Percentiles rank a stretch among this genome's conserved stretches.
Conservation (phyloP, 2,113 vertebrate species). For the Passer domesticus region DNA sequence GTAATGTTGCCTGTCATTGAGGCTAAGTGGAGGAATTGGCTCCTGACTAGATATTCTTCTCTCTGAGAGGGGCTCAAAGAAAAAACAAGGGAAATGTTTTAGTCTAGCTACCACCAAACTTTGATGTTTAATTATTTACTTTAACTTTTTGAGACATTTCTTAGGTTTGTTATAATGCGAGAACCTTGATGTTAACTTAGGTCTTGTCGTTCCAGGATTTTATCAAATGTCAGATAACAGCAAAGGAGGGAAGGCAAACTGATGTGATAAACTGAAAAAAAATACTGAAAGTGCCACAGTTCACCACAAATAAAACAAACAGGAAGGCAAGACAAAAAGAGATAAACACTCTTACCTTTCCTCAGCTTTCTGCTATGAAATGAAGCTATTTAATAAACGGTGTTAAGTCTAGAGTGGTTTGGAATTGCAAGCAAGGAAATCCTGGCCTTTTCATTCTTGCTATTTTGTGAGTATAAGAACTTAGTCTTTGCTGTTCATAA, state of each 20-base stretch:
- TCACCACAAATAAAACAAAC: not conserved
- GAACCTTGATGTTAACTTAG: not conserved
- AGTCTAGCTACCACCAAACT: not conserved
- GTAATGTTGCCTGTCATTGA: not conserved
- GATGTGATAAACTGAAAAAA: not conserved
- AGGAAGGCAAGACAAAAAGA: not conserved
- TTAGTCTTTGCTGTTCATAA: not conserved
- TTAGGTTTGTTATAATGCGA: not conserved
- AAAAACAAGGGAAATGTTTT: not conserved
- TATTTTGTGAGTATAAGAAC: not conserved
- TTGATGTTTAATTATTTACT: not conserved
- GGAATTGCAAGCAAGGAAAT: not conserved
- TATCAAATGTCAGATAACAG: not conserved
- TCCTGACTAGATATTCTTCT: not conserved
- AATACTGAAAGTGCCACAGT: not conserved
- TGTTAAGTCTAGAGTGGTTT: not conserved
- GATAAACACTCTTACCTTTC: not conserved
- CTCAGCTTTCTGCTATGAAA: not conserved
- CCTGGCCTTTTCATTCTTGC: not conserved
- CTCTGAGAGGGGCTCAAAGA: not conserved
- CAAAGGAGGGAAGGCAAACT: not conserved
- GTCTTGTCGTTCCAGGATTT: not conserved
- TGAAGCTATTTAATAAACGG: not conserved
- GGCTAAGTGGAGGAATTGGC: not conserved
- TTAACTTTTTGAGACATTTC: not conserved